phyloP scores from a whole-genome alignment of 2,888 invertebrate genomes.

The Xestobium rufovillosum region DNA sequence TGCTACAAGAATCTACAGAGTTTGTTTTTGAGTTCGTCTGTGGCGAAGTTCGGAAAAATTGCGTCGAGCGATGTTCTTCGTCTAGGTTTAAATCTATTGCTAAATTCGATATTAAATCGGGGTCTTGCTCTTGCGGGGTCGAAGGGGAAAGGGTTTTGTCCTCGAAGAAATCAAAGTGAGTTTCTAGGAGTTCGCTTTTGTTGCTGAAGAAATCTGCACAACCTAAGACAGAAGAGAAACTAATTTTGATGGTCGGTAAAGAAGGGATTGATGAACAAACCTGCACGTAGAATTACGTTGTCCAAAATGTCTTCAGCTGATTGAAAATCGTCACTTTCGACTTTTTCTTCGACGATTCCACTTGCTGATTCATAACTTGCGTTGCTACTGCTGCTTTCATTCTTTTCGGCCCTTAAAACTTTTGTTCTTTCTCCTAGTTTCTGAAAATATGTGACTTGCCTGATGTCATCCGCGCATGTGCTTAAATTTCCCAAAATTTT shows the following conservation, averaged over 20 bases:
- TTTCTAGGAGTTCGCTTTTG: constrained; percentile 37
- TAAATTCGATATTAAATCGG: constrained; percentile 40
- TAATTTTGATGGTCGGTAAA: background rate
- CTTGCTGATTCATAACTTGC: constrained; percentile 48
- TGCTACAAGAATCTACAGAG: constrained; percentile 37
- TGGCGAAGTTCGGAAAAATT: constrained; percentile 24
- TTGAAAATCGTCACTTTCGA: constrained; percentile 43
- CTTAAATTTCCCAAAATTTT: constrained; percentile 58
- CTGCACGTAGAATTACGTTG: constrained; percentile 38
- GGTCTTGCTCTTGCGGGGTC: constrained; percentile 37
- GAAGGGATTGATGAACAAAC: constrained; percentile 7
- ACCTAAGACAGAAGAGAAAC: constrained; percentile 17
- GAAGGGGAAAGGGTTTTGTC: constrained; percentile 27
- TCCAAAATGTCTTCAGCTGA: constrained; percentile 50
- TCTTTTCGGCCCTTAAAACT: background rate
- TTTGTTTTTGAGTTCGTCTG: constrained; percentile 30
- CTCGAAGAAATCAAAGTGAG: constrained; percentile 37
- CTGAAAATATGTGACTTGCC: constrained; percentile 50
- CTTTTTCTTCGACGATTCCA: constrained; percentile 33
- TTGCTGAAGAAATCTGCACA: constrained; percentile 39
- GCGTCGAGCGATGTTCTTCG: constrained; percentile 38
- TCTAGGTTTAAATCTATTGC: constrained; percentile 42
- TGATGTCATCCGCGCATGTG: constrained; percentile 58
- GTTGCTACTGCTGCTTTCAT: constrained; percentile 39
- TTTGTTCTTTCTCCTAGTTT: constrained; percentile 25